Evolutionary conservation across 2,797 vertebrate genomes (phyloP), one percentile per base, ranked within the genome.

Genomic region (Chelon auratus): DNA sequence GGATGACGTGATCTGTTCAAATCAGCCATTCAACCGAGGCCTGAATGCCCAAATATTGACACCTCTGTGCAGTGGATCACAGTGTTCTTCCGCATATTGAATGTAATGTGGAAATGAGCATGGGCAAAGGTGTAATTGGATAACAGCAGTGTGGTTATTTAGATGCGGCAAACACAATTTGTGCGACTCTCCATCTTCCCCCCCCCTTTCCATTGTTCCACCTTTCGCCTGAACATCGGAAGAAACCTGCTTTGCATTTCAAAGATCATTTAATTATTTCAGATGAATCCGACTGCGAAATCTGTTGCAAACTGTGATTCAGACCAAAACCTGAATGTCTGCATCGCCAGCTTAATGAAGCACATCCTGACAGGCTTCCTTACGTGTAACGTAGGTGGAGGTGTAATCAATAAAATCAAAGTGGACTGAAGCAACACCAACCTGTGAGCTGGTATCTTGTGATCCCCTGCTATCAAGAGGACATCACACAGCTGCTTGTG

Each of bases 401-500:
- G 62, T 61, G 66, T 77, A 74, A 90, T 84, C 78, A 79, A 75
- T 79, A 15, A 22, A 72, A 88, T 85, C 62, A 84, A 78, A 89
- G 84, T 13, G 4, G 61, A 53, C 48, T 26, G 78, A 69, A 50
- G 77, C 53, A 65, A 72, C 62, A 88, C 91, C 67, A 78, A 98
- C 98, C 97, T 96, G 91, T 99, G 97, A 48, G 98, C 98, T 2
- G 97, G 97, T 77, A 99, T 99, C 90, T 95, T 97, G 68, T 97
- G 97, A 78, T 97, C 95, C 1, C 97, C 97, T 0, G 92, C 97
- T 71, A 99, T 95, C 73, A 99, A 93, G 37, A 99, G 93, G 52
- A 99, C 97, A 14, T 99, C 97, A 22, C 98, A 99, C 72, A 99
- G 93, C 90, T 98, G 96, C 87, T 98, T 97, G 92, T 98, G 97